phyloP scores from a whole-genome alignment of 2,888 invertebrate genomes.

The Rhimphoctona megacephalus region DNA sequence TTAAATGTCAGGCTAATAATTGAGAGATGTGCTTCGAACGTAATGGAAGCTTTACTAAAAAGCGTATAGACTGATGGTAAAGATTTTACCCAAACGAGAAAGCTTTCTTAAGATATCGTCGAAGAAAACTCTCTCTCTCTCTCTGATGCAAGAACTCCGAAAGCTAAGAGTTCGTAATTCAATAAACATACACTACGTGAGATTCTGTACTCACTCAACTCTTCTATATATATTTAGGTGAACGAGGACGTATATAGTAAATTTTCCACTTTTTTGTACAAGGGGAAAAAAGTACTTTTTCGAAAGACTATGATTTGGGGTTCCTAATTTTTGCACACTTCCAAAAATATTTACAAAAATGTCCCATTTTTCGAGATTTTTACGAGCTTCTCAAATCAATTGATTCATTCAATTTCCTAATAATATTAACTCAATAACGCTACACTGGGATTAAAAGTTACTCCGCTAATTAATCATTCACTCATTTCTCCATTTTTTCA shows the following conservation, averaged over 20 bases:
- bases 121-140: background rate
- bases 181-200: constrained; percentile 81
- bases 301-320: too few relatives aligned
- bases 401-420: too few relatives aligned
- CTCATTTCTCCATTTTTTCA: too few relatives aligned
- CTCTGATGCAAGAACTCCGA: constrained; percentile 78
- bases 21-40: background rate
- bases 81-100: constrained; percentile 20
- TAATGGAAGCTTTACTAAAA: background rate
- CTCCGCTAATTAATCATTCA: too few relatives aligned
- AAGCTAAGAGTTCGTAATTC: constrained; percentile 84
- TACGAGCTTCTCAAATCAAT: too few relatives aligned
- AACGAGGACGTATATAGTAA: constrained; percentile 25
- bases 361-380: too few relatives aligned
- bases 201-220: constrained; percentile 69
- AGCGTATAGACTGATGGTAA: background rate
- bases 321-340: too few relatives aligned
- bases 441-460: too few relatives aligned
- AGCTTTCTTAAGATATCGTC: background rate
- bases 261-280: background rate
- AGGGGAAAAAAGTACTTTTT: background rate
- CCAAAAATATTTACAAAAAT: too few relatives aligned
- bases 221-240: constrained; percentile 46
- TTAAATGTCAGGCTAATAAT: background rate
- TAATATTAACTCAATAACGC: too few relatives aligned